A percentile compares a stretch with the other conserved stretches of the same genome.
phyloP scores from a whole-genome alignment of 1,140 invertebrate species.

The Meteorus sp. region DNA sequence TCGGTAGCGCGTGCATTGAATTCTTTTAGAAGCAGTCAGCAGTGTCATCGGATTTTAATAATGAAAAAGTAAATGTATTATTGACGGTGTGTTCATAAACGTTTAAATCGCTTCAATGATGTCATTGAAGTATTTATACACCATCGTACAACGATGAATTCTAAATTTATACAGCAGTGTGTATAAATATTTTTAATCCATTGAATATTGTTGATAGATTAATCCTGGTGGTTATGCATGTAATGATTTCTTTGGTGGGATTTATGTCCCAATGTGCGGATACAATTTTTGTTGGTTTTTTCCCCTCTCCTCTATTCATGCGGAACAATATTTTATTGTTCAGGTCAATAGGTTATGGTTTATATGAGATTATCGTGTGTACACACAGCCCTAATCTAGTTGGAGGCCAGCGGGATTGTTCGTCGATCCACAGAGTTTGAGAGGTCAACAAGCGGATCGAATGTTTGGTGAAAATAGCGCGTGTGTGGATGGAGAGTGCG shows the following conservation, averaged over 20 bases:
- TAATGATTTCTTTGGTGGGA: too few species aligned
- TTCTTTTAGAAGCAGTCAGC: constrained; percentile 13
- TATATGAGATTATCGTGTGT: constrained; percentile 40
- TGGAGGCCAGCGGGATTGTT: constrained; percentile 32
- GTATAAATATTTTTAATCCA: too few species aligned
- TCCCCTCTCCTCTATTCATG: background rate
- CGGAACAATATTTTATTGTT: constrained; percentile 35
- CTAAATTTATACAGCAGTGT: too few species aligned
- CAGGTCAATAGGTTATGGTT: constrained; percentile 38
- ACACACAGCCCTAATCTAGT: constrained; percentile 41
- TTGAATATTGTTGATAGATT: constrained; percentile 10
- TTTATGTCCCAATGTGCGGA: too few species aligned
- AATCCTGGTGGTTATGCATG: constrained; percentile 10
- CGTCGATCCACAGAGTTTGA: constrained; percentile 25
- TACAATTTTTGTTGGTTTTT: too few species aligned
- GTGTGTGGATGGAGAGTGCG: constrained; percentile 22
- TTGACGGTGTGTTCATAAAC: background rate
- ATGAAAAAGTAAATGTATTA: constrained; percentile 13
- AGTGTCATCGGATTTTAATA: constrained; percentile 26
- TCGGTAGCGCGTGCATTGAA: constrained; percentile 16
- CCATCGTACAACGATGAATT: background rate
- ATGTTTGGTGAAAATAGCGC: constrained; percentile 1
- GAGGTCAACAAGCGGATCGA: constrained; percentile 5
- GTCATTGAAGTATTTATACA: background rate
- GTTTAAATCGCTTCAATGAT: background rate